A percentile compares a stretch with the other conserved stretches of the same genome.
Conservation (phyloP, 2,888 invertebrate genomes). For the Chelonus formosanus region DNA sequence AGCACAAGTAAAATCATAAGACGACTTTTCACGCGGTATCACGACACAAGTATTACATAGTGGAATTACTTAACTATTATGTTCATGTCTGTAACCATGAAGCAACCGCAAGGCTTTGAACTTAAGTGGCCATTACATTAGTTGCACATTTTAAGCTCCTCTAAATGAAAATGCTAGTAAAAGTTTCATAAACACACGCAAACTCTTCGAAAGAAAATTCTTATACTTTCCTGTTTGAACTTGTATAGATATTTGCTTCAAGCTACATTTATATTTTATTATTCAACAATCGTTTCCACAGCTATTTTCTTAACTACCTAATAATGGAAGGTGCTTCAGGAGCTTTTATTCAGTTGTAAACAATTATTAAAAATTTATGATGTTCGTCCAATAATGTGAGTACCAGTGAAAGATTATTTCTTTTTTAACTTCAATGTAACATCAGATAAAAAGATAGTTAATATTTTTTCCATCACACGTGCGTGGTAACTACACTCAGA, state of each 20-base stretch:
- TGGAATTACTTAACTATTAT: slow-evolving; percentile 37
- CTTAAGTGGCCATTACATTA: slow-evolving; percentile 41
- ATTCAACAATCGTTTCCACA: too few relatives aligned
- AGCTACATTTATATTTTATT: neutral
- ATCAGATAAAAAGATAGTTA: too few relatives aligned
- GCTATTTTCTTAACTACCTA: too few relatives aligned
- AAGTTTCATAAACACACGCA: slow-evolving; percentile 40
- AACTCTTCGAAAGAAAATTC: slow-evolving; percentile 19
- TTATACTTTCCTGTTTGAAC: neutral
- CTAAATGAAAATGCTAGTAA: slow-evolving; percentile 39
- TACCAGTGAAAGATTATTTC: too few relatives aligned
- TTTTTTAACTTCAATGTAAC: too few relatives aligned
- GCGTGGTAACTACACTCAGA: too few relatives aligned
- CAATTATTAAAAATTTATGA: too few relatives aligned
- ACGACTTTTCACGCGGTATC: slow-evolving; percentile 26
- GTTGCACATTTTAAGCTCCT: slow-evolving; percentile 35
- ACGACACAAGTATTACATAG: slow-evolving; percentile 29
- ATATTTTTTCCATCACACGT: too few relatives aligned
- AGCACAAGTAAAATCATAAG: slow-evolving; percentile 7
- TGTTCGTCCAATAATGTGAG: too few relatives aligned
- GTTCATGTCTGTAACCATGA: slow-evolving; percentile 35
- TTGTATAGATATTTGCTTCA: too few relatives aligned
- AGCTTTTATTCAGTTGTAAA: too few relatives aligned
- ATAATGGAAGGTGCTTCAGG: too few relatives aligned
- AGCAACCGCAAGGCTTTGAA: slow-evolving; percentile 34